Evolutionary conservation across 92 coral and sea anemone genomes (phyloP), one percentile per base, ranked within the genome.

Genomic region (Zoanthus gigantus): DNA sequence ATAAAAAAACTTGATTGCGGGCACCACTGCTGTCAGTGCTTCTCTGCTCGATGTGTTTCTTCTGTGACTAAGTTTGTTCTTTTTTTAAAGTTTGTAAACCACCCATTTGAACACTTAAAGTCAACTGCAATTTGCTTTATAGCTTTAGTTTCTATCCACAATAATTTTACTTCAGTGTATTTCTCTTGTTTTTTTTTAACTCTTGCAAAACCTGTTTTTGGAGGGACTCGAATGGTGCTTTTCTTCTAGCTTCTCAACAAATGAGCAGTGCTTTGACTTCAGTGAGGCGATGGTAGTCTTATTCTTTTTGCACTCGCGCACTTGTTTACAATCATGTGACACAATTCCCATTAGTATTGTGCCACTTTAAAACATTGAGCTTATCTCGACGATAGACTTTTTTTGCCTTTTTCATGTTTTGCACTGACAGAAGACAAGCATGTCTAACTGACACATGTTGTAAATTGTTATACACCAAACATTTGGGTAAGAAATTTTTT

Each of bases 271-370:
- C 63, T 82, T 82, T 44, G 65, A 73, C 54, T 66, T 82, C 66
- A 67, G 54, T 32, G 53, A 67, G 73, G 76, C 65, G 28, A 82
- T 67, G 42, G 32, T 61, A 48, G 63, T 77, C 75, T 67, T 73
- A 68, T 79, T 82, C 66, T 73, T 82, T 58, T 67, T 34, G 29
- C 77, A 67, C 61, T 83, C 63, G 30, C 77, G 44, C 87, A 68
- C 77, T 83, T 45, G 87, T 68, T 83, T 83, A 8, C 63, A 65
- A 83, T 83, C 77, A 83, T 72, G 57, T 46, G 72, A 65, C 61
- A 54, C 74, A 66, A 66, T 82, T 82, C 15, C 58, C 61, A 50
- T 82, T 44, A 46, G 76, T 47, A 46, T 4, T 69, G 73, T 44
- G 60, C 86, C 61, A 66, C 86, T 82, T 75, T 16, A 66, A 66